Evolutionary conservation across 2,888 invertebrate species (phyloP).

Genomic region (Yponomeuta plumbellus): DNA sequence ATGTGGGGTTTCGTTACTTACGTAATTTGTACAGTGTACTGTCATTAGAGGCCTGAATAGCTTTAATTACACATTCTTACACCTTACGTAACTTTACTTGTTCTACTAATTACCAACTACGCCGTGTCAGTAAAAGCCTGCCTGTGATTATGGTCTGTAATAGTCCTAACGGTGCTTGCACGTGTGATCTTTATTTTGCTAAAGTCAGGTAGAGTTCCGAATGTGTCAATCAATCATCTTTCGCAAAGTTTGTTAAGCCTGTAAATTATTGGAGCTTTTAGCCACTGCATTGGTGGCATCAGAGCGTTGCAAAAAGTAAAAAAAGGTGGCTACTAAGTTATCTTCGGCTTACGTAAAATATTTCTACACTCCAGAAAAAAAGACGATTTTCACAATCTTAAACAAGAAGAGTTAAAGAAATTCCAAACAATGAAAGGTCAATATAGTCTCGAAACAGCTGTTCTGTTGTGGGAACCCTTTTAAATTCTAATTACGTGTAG

Average conservation of each 20-base stretch:
- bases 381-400: no score
- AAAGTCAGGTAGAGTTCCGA: no score
- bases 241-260: neutral
- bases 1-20: neutral
- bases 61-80: conserved; percentile 10
- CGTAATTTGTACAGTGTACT: neutral
- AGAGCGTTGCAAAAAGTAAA: no score
- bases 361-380: neutral
- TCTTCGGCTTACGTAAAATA: neutral
- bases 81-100: conserved; percentile 9
- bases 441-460: no score
- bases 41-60: conserved; percentile 4
- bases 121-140: conserved; percentile 4
- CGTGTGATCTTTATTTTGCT: neutral
- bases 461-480: no score
- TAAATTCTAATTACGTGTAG: no score
- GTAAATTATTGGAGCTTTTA: neutral
- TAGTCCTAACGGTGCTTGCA: no score
- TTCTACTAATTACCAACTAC: conserved; percentile 15
- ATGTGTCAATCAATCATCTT: neutral
- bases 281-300: neutral
- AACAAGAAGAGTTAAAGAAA: no score
- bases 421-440: no score
- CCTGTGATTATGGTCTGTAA: neutral
- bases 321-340: neutral